Conservation (phyloP, 2,888 invertebrate species). For the Pristionchus fissidentatus region DNA sequence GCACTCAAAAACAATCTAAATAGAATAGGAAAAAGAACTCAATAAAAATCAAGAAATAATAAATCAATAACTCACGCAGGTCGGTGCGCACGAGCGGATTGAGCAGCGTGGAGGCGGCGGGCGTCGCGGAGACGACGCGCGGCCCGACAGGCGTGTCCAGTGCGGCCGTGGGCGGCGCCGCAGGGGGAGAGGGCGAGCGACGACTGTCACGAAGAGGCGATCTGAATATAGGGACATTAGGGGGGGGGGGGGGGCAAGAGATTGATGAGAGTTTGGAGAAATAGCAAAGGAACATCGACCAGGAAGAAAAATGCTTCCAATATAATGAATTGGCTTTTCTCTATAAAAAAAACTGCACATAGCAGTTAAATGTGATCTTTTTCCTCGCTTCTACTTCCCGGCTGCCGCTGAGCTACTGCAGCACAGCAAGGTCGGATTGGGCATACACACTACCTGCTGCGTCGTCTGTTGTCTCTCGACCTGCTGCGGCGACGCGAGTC, state of each 20-base stretch:
- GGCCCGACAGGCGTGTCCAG: constrained; percentile 13
- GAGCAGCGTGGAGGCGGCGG: constrained; percentile 52
- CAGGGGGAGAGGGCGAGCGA: constrained; percentile 52
- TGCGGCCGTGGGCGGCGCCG: neutral
- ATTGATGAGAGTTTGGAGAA: neutral
- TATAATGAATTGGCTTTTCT: too few relatives aligned
- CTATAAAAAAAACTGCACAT: too few relatives aligned
- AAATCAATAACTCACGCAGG: constrained; percentile 49
- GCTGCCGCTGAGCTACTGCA: too few relatives aligned
- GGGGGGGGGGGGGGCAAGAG: neutral
- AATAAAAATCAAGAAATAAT: constrained; percentile 17
- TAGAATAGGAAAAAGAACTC: neutral
- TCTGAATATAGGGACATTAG: neutral
- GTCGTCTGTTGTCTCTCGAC: constrained; percentile 19
- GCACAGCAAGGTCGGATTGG: too few relatives aligned
- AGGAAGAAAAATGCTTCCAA: too few relatives aligned
- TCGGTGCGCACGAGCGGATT: constrained; percentile 65
- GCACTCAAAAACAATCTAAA: neutral
- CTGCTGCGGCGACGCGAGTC: neutral
- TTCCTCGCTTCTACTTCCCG: too few relatives aligned
- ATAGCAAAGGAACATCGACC: neutral
- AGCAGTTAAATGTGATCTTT: too few relatives aligned
- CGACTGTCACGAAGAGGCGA: constrained; percentile 44
- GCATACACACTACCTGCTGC: neutral
- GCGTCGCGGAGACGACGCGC: constrained; percentile 20